Evolutionary conservation across 2,797 vertebrate genomes (phyloP).

Genomic region (Valencia hispanica): DNA sequence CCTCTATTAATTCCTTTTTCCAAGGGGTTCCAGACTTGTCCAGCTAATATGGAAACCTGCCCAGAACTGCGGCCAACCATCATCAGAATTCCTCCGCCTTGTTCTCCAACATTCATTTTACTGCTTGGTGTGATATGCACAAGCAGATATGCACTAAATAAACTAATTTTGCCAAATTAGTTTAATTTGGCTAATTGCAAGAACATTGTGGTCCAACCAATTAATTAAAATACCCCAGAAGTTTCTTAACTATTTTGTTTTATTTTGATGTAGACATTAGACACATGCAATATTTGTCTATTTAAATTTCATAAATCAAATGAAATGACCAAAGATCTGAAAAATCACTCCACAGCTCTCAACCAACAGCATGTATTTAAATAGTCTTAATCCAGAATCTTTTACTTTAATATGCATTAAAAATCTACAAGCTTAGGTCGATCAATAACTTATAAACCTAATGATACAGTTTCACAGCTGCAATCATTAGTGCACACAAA

Average conservation of each 20-base stretch:
- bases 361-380: background rate
- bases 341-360: background rate
- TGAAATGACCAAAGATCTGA: background rate
- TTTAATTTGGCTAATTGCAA: background rate
- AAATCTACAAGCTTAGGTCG: background rate
- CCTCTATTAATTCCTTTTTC: background rate
- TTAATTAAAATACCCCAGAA: background rate
- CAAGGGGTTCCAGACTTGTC: background rate
- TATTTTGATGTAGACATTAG: background rate
- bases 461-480: conserved; percentile 1
- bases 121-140: conserved; percentile 19
- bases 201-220: background rate
- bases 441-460: conserved; percentile 1
- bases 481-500: background rate
- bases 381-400: background rate
- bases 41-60: background rate
- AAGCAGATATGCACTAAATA: background rate
- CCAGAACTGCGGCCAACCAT: background rate
- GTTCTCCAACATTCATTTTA: conserved; percentile 4
- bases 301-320: background rate
- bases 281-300: background rate
- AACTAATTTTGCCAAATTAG: background rate
- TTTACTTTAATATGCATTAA: background rate
- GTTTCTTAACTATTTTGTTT: background rate
- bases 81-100: conserved; percentile 7